phyloP scores from a whole-genome alignment of 2,888 invertebrate species.

The Synanthedon formicaeformis region DNA sequence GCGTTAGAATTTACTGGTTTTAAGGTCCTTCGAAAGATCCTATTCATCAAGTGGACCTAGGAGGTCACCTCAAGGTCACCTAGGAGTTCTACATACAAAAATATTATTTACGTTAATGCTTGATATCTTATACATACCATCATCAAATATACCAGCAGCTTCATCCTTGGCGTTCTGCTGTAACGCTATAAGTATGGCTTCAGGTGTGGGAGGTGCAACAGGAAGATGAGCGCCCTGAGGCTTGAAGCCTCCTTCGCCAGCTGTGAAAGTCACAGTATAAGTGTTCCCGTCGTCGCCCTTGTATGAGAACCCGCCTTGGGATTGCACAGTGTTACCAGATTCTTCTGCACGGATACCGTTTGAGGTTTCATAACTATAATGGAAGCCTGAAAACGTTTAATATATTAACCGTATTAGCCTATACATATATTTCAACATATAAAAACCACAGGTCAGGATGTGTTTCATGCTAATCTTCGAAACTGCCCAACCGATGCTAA shows the following conservation, averaged over 20 bases:
- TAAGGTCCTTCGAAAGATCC: too few relatives aligned
- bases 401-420: neutral
- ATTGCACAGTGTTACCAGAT: conserved; percentile 29
- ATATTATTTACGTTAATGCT: too few relatives aligned
- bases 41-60: too few relatives aligned
- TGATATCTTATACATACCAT: conserved; percentile 31
- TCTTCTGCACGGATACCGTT: conserved; percentile 55
- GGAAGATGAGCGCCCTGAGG: conserved; percentile 69
- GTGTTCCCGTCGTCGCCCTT: conserved; percentile 69
- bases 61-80: too few relatives aligned
- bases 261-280: conserved; percentile 63
- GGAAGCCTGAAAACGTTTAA: conserved; percentile 28
- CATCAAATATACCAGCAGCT: conserved; percentile 66
- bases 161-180: conserved; percentile 64
- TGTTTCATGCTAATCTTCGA: too few relatives aligned
- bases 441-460: too few relatives aligned
- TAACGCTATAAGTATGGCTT: conserved; percentile 61
- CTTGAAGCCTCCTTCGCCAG: conserved; percentile 70
- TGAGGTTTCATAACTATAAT: conserved; percentile 49
- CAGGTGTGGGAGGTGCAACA: conserved; percentile 69
- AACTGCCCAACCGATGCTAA: too few relatives aligned
- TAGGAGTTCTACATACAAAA: too few relatives aligned
- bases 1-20: too few relatives aligned
- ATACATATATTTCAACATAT: neutral
- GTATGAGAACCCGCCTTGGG: conserved; percentile 68